These are phyloP conservation scores for Pelecanus crispus DNA, from an alignment of 2,113 vertebrate genomes.

Conservation along the genomic window DNA sequence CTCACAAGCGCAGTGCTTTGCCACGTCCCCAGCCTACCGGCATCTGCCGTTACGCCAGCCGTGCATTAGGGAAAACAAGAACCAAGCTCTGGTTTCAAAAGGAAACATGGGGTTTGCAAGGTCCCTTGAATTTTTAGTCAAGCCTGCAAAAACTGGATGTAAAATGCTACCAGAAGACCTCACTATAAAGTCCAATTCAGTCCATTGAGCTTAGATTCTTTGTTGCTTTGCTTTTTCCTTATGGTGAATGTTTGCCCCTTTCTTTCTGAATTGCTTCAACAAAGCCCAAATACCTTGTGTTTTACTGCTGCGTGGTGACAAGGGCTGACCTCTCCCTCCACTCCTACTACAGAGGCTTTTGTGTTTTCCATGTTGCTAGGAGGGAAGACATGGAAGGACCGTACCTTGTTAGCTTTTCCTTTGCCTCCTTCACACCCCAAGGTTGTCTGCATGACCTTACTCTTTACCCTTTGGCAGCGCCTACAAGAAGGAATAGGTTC, in stretches of 20 bases:
- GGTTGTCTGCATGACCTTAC: not conserved
- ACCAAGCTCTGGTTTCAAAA: not conserved
- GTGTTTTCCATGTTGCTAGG: slow-evolving; percentile 21
- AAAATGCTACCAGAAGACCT: not conserved
- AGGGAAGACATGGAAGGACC: not conserved
- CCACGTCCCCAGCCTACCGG: not conserved
- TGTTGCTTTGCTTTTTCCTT: not conserved
- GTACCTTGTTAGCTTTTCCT: not conserved
- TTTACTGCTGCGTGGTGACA: not conserved
- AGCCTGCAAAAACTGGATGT: not conserved
- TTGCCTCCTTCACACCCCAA: not conserved
- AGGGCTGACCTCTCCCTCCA: not conserved
- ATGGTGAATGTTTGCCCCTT: not conserved
- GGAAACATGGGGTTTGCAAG: not conserved
- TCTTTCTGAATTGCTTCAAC: not conserved
- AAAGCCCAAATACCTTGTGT: not conserved
- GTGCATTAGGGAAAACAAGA: not conserved
- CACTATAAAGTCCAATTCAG: not conserved
- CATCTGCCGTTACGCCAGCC: accelerated
- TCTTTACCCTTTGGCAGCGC: not conserved
- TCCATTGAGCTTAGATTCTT: not conserved
- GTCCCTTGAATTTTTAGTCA: not conserved
- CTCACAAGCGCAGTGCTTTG: not conserved
- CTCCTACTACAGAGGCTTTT: not conserved
- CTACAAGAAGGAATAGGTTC: not conserved